A percentile compares a stretch with the other conserved stretches of the same genome.
Conservation (phyloP, 2,888 invertebrate species). For the Harpalus rubripes region DNA sequence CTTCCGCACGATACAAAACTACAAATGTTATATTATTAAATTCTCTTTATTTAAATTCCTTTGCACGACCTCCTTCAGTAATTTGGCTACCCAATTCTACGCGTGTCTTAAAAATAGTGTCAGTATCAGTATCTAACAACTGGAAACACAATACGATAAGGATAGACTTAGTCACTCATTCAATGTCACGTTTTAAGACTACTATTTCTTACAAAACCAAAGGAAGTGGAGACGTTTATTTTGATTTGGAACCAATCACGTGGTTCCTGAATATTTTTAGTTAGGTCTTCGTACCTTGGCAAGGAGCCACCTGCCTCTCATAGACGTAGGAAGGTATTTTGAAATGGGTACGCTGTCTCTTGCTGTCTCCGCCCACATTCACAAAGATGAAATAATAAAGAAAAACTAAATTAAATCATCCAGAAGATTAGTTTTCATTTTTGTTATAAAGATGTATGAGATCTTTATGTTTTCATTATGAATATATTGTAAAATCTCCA, state of each 20-base stretch:
- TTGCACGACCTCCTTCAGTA: neutral
- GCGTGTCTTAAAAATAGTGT: neutral
- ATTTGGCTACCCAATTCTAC: neutral
- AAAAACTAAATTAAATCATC: too few relatives aligned
- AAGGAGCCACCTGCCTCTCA: constrained; percentile 56
- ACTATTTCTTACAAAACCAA: constrained; percentile 27
- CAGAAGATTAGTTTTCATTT: too few relatives aligned
- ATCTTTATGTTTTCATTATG: too few relatives aligned
- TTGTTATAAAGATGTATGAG: too few relatives aligned
- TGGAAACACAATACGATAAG: constrained; percentile 31
- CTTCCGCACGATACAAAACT: too few relatives aligned
- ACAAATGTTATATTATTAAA: neutral
- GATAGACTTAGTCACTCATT: constrained; percentile 29
- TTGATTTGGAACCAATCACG: constrained; percentile 62
- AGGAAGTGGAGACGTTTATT: constrained; percentile 53
- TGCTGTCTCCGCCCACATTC: neutral
- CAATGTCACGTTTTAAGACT: constrained; percentile 16
- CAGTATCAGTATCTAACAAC: constrained; percentile 10
- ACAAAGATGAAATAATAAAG: neutral
- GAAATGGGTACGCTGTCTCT: neutral
- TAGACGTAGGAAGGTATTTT: neutral
- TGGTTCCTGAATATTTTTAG: constrained; percentile 59
- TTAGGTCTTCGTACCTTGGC: constrained; percentile 47
- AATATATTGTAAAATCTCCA: too few relatives aligned
- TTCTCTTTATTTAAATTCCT: neutral